Conservation (phyloP, 2,888 invertebrate genomes). For the Noctua janthina region DNA sequence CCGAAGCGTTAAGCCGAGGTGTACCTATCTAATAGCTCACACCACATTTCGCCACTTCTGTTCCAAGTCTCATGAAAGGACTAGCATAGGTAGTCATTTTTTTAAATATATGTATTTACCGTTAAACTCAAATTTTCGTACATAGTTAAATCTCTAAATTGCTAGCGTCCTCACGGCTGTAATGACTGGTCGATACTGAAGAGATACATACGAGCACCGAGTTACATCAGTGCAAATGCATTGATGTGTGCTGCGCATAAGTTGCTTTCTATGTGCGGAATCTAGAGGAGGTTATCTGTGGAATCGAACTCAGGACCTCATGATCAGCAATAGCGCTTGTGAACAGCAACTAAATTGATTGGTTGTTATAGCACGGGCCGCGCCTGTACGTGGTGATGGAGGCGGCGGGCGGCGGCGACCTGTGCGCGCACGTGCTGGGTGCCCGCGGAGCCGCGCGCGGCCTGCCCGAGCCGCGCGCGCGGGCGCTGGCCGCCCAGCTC, state of each 20-base stretch:
- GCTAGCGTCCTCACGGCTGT: not conserved
- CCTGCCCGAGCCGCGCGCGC: conserved; percentile 79
- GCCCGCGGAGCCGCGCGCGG: conserved; percentile 90
- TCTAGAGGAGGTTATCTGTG: not conserved
- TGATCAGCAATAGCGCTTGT: not conserved
- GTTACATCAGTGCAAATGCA: not conserved
- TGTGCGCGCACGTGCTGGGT: conserved; percentile 92
- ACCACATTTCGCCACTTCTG: too few relatives aligned
- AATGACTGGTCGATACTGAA: not conserved
- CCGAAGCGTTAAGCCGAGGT: too few relatives aligned
- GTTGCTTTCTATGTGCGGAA: not conserved
- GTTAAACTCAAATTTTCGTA: too few relatives aligned
- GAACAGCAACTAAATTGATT: not conserved
- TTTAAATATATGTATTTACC: too few relatives aligned
- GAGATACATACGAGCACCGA: not conserved
- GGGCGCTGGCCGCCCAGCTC: conserved; percentile 75
- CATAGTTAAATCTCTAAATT: not conserved
- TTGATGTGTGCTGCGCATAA: not conserved
- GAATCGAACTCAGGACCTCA: not conserved
- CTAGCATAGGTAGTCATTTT: too few relatives aligned
- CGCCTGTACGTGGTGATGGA: conserved; percentile 94
- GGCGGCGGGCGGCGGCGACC: conserved; percentile 93
- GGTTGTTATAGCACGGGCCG: conserved; percentile 90
- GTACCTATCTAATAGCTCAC: too few relatives aligned
- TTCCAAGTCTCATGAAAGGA: too few relatives aligned